phyloP scores from a whole-genome alignment of 2,888 invertebrate species.

The Himalopsyche japonica region DNA sequence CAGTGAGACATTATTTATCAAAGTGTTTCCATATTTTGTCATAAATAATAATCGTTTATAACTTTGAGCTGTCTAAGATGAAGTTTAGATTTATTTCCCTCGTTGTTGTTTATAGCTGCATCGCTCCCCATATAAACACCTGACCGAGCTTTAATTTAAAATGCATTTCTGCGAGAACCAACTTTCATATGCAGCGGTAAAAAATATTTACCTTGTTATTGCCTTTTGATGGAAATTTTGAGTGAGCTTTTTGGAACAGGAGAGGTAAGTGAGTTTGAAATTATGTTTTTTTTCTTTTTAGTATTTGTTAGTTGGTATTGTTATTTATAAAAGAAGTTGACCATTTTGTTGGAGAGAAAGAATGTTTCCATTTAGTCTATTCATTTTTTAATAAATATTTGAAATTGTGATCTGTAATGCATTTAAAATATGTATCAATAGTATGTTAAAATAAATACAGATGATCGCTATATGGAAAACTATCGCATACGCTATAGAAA shows the following conservation, averaged over 20 bases:
- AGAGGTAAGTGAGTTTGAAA: neutral
- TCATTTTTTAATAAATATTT: too few relatives aligned
- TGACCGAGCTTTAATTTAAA: neutral
- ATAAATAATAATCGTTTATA: constrained; percentile 29
- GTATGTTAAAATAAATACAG: too few relatives aligned
- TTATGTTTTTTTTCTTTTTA: neutral
- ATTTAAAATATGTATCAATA: too few relatives aligned
- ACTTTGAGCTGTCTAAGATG: neutral
- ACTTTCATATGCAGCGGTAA: neutral
- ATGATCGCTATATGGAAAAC: too few relatives aligned
- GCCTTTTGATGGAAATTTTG: neutral
- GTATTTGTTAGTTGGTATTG: too few relatives aligned
- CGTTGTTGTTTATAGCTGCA: constrained; percentile 3
- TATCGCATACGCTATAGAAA: too few relatives aligned
- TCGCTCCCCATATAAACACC: constrained; percentile 2
- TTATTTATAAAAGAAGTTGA: neutral
- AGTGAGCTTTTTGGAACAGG: neutral
- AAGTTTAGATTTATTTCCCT: neutral
- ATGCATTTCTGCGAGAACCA: constrained; percentile 9
- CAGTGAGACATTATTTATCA: neutral
- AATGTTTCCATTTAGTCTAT: too few relatives aligned
- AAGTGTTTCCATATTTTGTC: constrained; percentile 11
- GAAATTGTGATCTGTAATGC: too few relatives aligned
- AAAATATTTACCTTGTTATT: neutral
- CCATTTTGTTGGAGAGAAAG: neutral